Evolutionary conservation across 2,113 vertebrate genomes (phyloP), one percentile per base, ranked within the genome.

Genomic region (Climacteris rufus): DNA sequence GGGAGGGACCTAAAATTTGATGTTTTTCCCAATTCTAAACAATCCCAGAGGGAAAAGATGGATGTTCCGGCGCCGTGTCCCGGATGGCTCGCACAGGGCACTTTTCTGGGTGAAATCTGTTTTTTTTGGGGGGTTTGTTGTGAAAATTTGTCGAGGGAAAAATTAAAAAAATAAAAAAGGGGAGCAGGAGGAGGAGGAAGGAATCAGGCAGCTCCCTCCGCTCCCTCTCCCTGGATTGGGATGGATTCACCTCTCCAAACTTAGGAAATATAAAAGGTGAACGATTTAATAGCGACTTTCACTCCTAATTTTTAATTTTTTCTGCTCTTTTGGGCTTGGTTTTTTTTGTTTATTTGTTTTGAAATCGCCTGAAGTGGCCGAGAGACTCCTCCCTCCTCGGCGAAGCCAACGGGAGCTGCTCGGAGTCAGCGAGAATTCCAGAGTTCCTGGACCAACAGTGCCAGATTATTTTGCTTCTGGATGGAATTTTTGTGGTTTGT

Each of bases 291-390:
- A 24, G 40, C 31, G 4, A 71, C 35, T 88, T 64, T 25, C 68
- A 64, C 57, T 88, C 76, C 66, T 72, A 49, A 80, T 70, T 70
- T 87, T 87, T 54, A 19, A 8, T 30, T 23, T 12, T 65, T 25
- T 42, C 45, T 60, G 53, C 45, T 82, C 45, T 68, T 59, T 33
- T 15, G 2, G 7, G 63, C 57, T 13, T 42, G 15, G 1, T 13
- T 31, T 31, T 21, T 16, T 27, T 5, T 4, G 5, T 6, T 5
- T 6, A 6, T 19, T 21, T 8, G 7, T 0, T 3, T 42, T 65
- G 4, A 65, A 37, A 31, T 30, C 10, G 7, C 70, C 60, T 3
- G 12, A 45, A 66, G 28, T 4, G 69, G 25, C 76, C 14, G 25
- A 65, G 76, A 61, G 40, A 20, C 42, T 69, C 80, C 56, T 63